Base-by-base conservation (phyloP, 2,113 vertebrate species). In the Bufo gargarizans region DNA sequence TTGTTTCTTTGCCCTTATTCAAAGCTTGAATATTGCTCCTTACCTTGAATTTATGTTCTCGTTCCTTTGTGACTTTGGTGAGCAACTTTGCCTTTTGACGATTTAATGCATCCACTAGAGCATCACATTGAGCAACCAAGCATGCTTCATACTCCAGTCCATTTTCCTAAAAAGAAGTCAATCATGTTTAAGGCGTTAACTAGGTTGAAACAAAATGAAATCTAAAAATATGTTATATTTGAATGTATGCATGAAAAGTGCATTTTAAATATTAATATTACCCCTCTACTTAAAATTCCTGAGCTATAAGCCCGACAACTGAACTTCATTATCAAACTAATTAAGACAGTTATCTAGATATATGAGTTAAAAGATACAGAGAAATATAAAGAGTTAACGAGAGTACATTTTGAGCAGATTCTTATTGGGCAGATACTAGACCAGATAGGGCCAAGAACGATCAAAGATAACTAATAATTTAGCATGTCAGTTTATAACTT, bases 31-130 rank as follows among this genome's bases (percentile, higher is more conserved):
- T 33, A 22, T 77, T n/a, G 12, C 80, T 0, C 65, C 94, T 91
- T 87, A 99, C 98, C 97, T 99, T 99, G 78, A 98, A 92, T 77
- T 99, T 99, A 94, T 98, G 97, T 86, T 99, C 98, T 56, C 97
- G 96, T 93, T 99, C 98, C 93, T 99, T 99, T 82, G 97, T 97
- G 93, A 99, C 97, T 93, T 99, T 99, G 86, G 98, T 99, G 92
- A 99, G 98, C 89, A 99, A 94, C 89, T 99, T 99, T 90, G 98
- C 98, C 91, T 99, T 99, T 92, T 99, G 98, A 79, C 98, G 95
- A 0, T 97, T 98, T 90, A 99, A 92, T 0, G 98, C 97, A 20
- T 99, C 98, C 0, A 98, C 98, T 93, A 99, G 93, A n/a, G 98
- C 96, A 69, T 99, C 98, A 11, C 98, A 99, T 93, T 99, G 98